phyloP scores from a whole-genome alignment of 2,797 vertebrate genomes.

The Myotis pilosus region DNA sequence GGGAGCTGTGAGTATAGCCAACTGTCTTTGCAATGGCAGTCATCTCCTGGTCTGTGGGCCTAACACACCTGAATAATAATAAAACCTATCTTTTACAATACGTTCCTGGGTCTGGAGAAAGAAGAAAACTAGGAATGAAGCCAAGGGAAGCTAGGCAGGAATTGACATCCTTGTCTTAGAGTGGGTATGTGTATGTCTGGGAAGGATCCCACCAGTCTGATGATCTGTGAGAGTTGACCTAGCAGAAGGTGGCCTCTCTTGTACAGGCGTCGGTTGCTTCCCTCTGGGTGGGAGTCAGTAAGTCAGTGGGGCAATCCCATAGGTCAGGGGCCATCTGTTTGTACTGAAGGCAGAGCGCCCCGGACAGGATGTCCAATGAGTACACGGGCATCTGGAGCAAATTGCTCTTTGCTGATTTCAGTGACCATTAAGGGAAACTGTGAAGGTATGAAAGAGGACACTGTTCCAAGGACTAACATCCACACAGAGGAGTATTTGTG shows the following conservation, averaged over 20 bases:
- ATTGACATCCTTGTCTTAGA: not conserved
- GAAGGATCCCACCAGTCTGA: not conserved
- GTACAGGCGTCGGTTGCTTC: not conserved
- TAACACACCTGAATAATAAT: not conserved
- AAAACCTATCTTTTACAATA: not conserved
- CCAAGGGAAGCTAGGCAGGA: not conserved
- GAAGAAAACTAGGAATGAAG: not conserved
- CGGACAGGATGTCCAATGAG: not conserved
- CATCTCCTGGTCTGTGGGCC: not conserved
- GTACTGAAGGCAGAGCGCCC: not conserved
- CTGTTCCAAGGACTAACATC: not conserved
- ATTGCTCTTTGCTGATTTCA: not conserved
- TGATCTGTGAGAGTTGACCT: not conserved
- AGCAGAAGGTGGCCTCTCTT: not conserved
- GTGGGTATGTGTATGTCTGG: not conserved
- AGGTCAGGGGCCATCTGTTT: not conserved
- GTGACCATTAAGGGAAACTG: not conserved
- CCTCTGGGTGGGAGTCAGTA: not conserved
- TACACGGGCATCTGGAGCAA: not conserved
- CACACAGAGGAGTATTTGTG: not conserved
- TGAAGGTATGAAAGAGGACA: not conserved
- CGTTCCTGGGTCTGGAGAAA: not conserved
- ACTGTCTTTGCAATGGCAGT: not conserved
- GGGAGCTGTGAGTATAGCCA: not conserved
- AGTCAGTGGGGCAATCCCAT: not conserved